phyloP scores from a whole-genome alignment of 2,797 vertebrate genomes.

The Acanthis flammea region DNA sequence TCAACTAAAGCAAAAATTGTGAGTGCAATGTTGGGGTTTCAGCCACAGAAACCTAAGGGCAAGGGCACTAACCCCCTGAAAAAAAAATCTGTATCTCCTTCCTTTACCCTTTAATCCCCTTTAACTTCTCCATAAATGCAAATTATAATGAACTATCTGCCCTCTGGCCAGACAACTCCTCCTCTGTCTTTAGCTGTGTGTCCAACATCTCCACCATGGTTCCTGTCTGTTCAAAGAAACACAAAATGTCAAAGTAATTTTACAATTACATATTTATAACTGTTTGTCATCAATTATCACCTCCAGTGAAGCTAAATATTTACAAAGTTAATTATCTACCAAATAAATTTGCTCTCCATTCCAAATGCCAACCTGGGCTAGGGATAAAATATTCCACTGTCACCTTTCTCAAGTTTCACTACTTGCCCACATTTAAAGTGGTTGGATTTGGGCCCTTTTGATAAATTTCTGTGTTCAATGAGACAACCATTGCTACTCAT shows the following conservation, averaged over 20 bases:
- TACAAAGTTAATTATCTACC: not conserved
- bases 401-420: not conserved
- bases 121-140: not conserved
- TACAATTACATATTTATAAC: not conserved
- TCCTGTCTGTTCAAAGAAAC: not conserved
- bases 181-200: not conserved
- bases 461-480: not conserved
- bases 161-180: not conserved
- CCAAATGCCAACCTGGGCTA: not conserved
- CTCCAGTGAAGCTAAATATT: not conserved
- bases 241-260: not conserved
- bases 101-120: not conserved
- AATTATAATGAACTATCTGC: not conserved
- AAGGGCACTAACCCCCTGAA: not conserved
- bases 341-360: not conserved
- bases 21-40: not conserved
- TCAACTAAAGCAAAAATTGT: not conserved
- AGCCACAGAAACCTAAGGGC: not conserved
- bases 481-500: not conserved
- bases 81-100: not conserved
- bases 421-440: not conserved
- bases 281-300: not conserved
- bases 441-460: not conserved
- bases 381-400: not conserved
- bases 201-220: not conserved